A percentile compares a stretch with the other conserved stretches of the same genome.
Conservation (phyloP, 2,888 invertebrate genomes). For the Melanophora roralis region DNA sequence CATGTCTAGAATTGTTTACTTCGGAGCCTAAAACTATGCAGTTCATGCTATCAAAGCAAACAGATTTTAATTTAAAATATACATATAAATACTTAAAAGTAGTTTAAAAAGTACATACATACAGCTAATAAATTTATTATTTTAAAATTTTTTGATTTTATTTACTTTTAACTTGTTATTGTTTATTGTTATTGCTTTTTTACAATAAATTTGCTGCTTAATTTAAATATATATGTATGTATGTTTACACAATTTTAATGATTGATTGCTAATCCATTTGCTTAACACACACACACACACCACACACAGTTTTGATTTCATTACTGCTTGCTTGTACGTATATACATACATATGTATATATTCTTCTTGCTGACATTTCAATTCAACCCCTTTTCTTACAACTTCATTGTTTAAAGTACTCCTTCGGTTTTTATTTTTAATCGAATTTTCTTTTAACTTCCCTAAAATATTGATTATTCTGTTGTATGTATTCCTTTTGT, state of each 20-base stretch:
- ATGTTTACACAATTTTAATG: slow-evolving; percentile 22
- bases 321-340: no score
- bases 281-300: background rate
- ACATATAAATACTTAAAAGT: background rate
- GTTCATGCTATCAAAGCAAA: background rate
- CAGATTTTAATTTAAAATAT: background rate
- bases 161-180: background rate
- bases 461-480: slow-evolving; percentile 62
- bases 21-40: background rate
- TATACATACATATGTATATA: no score
- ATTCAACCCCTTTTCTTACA: slow-evolving; percentile 17
- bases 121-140: background rate
- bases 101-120: background rate
- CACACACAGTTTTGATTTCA: background rate
- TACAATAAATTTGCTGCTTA: background rate
- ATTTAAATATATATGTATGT: no score
- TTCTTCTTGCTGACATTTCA: no score
- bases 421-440: background rate
- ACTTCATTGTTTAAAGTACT: slow-evolving; percentile 14
- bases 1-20: background rate
- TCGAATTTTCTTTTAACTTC: slow-evolving; percentile 49
- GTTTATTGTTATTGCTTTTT: background rate
- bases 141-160: background rate
- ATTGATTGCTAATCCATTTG: slow-evolving; percentile 36
- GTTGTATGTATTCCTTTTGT: slow-evolving; percentile 38